Conservation (phyloP, 1,140 invertebrate genomes). For the Drosophila kepulauana region DNA sequence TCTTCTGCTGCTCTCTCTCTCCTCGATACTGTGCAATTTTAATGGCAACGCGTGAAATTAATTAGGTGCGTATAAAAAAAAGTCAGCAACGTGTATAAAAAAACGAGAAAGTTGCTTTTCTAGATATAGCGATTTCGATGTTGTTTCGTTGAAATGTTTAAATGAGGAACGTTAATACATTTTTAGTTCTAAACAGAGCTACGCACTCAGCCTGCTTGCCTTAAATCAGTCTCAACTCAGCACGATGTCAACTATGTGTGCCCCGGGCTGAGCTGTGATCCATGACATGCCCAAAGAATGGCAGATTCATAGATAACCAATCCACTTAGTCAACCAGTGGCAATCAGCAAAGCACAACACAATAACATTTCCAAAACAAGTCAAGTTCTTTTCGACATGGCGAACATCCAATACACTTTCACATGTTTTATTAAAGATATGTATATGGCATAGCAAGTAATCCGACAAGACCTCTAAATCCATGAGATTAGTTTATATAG, state of each 20-base stretch:
- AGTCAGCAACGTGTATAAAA: neutral
- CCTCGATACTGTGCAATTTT: conserved; percentile 13
- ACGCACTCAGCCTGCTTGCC: conserved; percentile 25
- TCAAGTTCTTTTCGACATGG: neutral
- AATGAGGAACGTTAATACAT: conserved; percentile 1
- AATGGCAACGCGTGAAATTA: neutral
- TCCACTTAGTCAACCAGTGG: conserved; percentile 11
- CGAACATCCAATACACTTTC: neutral
- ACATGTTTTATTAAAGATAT: too few relatives aligned
- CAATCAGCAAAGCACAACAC: conserved; percentile 5
- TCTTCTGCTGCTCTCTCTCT: too few relatives aligned
- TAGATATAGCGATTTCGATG: conserved; percentile 2
- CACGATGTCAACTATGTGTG: neutral
- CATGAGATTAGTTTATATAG: too few relatives aligned
- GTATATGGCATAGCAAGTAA: too few relatives aligned
- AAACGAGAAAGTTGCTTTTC: conserved; percentile 1
- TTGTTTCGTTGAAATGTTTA: neutral
- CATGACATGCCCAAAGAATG: neutral
- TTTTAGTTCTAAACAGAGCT: neutral
- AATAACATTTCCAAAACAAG: conserved; percentile 6
- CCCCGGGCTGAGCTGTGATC: conserved; percentile 1
- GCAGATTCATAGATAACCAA: conserved; percentile 11
- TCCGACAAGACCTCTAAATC: too few relatives aligned
- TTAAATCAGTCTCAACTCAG: neutral
- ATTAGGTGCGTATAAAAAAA: conserved; percentile 5